Base-by-base conservation (phyloP, 2,888 invertebrate species). In the Caenorhabditis angaria region DNA sequence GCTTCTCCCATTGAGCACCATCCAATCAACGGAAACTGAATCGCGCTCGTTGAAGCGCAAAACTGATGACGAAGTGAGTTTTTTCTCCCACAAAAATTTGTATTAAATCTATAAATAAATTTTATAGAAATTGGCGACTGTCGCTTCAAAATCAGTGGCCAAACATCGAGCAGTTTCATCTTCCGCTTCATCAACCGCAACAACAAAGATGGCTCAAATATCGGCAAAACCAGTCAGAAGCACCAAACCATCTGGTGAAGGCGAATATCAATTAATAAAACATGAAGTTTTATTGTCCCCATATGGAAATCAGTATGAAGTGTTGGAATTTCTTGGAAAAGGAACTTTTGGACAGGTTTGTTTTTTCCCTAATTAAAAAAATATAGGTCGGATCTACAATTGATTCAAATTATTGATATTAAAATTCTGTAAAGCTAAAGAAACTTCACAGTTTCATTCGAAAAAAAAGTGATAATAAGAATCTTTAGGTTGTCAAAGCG, bases 401-500 rank as follows among this genome's bases (percentile, higher is more conserved):
- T 32, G 10, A 10, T 32, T 32, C n/a, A 48, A 53, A 1, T 29
- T 47, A 28, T 50, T n/a, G 6, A 18, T 18, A 28, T 53, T 27
- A 47, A 25, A 14, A 6, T 3, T 10, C 27, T 25, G 14, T 6
- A 12, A n/a, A 24, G 8, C 28, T 41, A 32, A 25, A 41, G 12
- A 12, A 20, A 27, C 22, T 10, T 24, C 29, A 24, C 27, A n/a
- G 2, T 59, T 25, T n/a, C 12, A 18, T 54, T 55, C 24, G 92
- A 32, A 32, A 32, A 32, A 32, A 32, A 32, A 32, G 12, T 12
- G 12, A 8, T 32, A 5, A 32, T 32, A 32, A n/a, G n/a, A n/a
- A n/a, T 32, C 2, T 41, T 41, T 18, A 93, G 89, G 99, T 99
- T 88, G 99, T 99, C 88, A 99, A 99, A 91, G 99, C 99, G 90